phyloP scores from a whole-genome alignment of 2,113 vertebrate species.

The Aplodontia rufa region DNA sequence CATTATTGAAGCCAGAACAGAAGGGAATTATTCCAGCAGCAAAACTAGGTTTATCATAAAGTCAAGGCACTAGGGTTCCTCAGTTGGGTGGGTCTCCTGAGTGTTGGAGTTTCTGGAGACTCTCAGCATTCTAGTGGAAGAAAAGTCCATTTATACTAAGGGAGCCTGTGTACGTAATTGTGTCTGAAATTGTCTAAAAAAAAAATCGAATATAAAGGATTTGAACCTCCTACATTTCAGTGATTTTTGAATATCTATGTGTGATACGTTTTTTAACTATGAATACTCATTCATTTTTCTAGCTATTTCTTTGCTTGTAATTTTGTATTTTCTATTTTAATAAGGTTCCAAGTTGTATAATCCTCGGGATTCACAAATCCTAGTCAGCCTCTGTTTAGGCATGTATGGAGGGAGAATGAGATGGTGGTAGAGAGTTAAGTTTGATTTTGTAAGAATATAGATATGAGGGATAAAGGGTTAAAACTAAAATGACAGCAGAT shows the following conservation, averaged over 20 bases:
- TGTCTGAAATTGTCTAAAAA: not conserved
- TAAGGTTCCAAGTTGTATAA: not conserved
- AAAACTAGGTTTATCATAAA: not conserved
- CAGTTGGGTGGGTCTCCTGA: not conserved
- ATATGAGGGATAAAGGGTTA: not conserved
- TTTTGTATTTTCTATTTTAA: not conserved
- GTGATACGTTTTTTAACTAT: not conserved
- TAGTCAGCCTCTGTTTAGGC: not conserved
- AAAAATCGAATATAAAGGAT: not conserved
- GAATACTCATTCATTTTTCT: not conserved
- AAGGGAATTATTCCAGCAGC: not conserved
- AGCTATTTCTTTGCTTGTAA: not conserved
- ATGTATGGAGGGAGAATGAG: not conserved
- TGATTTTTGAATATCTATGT: not conserved
- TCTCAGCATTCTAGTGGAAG: not conserved
- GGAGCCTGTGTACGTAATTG: not conserved
- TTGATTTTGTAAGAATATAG: not conserved
- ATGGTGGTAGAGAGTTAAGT: not conserved
- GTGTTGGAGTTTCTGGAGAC: not conserved
- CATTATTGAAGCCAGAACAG: not conserved
- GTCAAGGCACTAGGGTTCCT: not conserved
- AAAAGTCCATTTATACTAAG: not conserved
- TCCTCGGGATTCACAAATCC: not conserved
- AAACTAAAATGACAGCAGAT: not conserved
- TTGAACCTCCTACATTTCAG: not conserved